Evolutionary conservation across 2,797 vertebrate genomes (phyloP).

Genomic region (Chromis chromis): DNA sequence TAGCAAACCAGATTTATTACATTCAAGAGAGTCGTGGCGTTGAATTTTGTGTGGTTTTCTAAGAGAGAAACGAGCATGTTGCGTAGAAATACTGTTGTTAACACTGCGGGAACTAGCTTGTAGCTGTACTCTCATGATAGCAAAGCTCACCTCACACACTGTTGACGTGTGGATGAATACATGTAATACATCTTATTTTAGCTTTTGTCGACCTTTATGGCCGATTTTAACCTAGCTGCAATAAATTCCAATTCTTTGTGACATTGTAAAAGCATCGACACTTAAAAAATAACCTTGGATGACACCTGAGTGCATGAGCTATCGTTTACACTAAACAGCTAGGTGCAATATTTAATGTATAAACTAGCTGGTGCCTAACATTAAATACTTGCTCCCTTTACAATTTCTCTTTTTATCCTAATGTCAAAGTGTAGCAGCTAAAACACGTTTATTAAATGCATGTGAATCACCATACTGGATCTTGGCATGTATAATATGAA

Average conservation of each 20-base stretch:
- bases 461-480: too few species aligned
- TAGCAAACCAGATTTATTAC: not conserved
- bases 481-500: too few species aligned
- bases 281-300: not conserved
- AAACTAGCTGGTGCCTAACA: not conserved
- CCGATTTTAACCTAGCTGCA: rapidly evolving
- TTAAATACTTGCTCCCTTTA: not conserved
- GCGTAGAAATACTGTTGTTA: not conserved
- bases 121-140: not conserved
- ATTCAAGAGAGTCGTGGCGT: not conserved
- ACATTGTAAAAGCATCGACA: not conserved
- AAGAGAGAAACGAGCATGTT: not conserved
- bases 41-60: not conserved
- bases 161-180: slow-evolving; percentile 23
- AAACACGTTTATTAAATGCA: not conserved
- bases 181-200: not conserved
- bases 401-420: not conserved
- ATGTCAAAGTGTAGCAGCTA: not conserved
- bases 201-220: not conserved
- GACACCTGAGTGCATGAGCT: not conserved
- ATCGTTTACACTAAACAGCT: not conserved
- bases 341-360: not conserved
- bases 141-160: not conserved
- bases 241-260: too few species aligned
- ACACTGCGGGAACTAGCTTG: not conserved